Evolutionary conservation across 2,113 vertebrate species (phyloP).

Genomic region (Crocuta crocuta): DNA sequence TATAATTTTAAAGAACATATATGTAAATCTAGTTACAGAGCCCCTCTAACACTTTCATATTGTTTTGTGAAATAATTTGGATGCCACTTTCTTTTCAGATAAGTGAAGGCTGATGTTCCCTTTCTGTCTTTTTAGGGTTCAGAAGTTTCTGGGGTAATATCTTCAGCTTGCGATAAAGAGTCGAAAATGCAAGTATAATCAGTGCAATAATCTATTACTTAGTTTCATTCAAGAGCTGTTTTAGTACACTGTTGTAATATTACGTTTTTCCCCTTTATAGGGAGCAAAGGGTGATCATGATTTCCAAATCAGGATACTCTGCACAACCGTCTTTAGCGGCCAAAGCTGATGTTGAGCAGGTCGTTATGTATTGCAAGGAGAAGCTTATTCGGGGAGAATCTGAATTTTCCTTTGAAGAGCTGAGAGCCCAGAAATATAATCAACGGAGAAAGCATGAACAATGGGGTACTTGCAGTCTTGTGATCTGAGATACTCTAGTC

Average conservation of each 20-base stretch:
- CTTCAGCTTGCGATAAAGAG: slow-evolving; percentile 52
- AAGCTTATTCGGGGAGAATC: slow-evolving; percentile 87
- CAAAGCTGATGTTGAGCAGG: slow-evolving; percentile 66
- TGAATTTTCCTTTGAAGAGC: slow-evolving; percentile 93
- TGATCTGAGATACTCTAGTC: not conserved
- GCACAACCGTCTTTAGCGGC: slow-evolving; percentile 38
- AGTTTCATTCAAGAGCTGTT: slow-evolving; percentile 22
- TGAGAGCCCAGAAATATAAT: slow-evolving; percentile 86
- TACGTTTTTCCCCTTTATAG: slow-evolving; percentile 48
- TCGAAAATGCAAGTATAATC: slow-evolving; percentile 76
- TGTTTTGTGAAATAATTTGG: slow-evolving; percentile 26
- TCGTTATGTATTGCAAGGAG: slow-evolving; percentile 87
- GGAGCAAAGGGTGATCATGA: slow-evolving; percentile 74
- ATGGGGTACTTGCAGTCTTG: slow-evolving; percentile 79
- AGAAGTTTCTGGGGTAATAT: slow-evolving; percentile 47
- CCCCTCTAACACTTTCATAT: not conserved
- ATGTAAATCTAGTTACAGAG: not conserved
- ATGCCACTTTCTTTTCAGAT: not conserved
- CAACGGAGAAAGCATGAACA: slow-evolving; percentile 82
- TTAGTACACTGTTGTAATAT: not conserved
- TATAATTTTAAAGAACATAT: not conserved
- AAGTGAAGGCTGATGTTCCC: not conserved
- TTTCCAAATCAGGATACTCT: slow-evolving; percentile 84
- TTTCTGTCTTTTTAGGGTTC: slow-evolving; percentile 72
- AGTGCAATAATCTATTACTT: not conserved